A percentile compares a stretch with the other conserved stretches of the same genome.
phyloP scores from a whole-genome alignment of 2,113 vertebrate species.

The Dicaeum eximium region DNA sequence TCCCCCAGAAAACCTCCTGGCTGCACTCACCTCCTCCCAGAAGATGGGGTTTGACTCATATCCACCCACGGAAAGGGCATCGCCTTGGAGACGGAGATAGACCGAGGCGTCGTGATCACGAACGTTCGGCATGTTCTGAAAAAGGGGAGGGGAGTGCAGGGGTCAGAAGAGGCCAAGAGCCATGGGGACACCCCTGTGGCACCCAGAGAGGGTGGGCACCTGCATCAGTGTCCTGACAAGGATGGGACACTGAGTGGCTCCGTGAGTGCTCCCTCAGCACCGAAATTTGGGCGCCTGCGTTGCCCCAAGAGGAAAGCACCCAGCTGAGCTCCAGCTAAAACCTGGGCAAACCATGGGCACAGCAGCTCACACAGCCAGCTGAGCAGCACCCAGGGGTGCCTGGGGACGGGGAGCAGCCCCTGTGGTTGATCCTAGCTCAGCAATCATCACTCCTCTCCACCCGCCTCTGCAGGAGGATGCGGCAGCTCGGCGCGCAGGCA shows the following conservation, averaged over 20 bases:
- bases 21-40: slow-evolving; percentile 87
- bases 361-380: accelerated
- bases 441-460: neutral
- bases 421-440: neutral
- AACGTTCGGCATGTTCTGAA: slow-evolving; percentile 96
- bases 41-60: slow-evolving; percentile 95
- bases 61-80: slow-evolving; percentile 94
- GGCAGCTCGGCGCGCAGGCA: neutral
- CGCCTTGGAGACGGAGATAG: slow-evolving; percentile 98
- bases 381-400: neutral
- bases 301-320: neutral
- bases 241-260: neutral
- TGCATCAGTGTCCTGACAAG: accelerated
- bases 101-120: slow-evolving; percentile 94
- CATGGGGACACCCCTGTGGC: accelerated
- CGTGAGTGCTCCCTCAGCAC: neutral
- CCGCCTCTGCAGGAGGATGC: neutral
- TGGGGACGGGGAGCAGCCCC: neutral
- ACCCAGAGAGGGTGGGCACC: neutral
- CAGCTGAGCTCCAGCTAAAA: neutral
- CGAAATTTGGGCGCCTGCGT: accelerated
- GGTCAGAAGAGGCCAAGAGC: neutral
- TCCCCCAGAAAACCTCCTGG: neutral
- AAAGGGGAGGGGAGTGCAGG: neutral
- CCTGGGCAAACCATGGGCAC: accelerated